Base-by-base conservation (phyloP, 2,797 vertebrate species). In the Chrysocyon brachyurus region DNA sequence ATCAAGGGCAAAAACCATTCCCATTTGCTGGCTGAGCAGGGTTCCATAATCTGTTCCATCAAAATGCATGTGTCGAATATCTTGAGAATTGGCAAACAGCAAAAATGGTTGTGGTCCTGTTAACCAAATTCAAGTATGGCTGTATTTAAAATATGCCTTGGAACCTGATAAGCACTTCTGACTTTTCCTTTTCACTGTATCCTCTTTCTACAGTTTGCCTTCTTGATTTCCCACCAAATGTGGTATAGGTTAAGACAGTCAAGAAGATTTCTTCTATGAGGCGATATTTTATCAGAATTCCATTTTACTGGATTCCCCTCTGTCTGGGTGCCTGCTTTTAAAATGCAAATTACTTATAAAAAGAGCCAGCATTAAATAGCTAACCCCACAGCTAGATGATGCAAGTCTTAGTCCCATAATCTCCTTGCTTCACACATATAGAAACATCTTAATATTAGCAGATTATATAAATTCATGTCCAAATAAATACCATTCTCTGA, bases 1-100 rank as follows among this genome's bases (percentile, higher is more conserved):
- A 98, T 99, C 99, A 97, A 99, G 97, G 77, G 99, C 99, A 98
- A 99, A 98, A 96, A 99, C 99, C 96, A 73, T 96, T 97, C 99
- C 99, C 98, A 99, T 99, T 59, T 99, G 99, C 97, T 99, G 99
- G 90, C 99, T 98, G 86, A 99, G 97, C 85, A 99, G 94, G 92
- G 89, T 99, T 96, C 97, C 94, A 54, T 99, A 99, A 92, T 96
- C 98, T 6, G 98, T 98, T 88, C 99, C 99, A 94, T 99, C 99
- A 93, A 99, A 99, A 97, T 98, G 98, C 46, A 99, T 98, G 95
- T 97, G 98, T 33, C 98, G 98, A 64, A 99, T 99, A 81, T 99
- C 99, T 96, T 98, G 99, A 85, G 98, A 98, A 98, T 99, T 99
- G 96, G 99, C 99, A 98, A 99, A 99, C 33, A 99, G 98, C 93